Evolutionary conservation across 2,797 vertebrate genomes (phyloP).

Genomic region (Vespertilio murinus): DNA sequence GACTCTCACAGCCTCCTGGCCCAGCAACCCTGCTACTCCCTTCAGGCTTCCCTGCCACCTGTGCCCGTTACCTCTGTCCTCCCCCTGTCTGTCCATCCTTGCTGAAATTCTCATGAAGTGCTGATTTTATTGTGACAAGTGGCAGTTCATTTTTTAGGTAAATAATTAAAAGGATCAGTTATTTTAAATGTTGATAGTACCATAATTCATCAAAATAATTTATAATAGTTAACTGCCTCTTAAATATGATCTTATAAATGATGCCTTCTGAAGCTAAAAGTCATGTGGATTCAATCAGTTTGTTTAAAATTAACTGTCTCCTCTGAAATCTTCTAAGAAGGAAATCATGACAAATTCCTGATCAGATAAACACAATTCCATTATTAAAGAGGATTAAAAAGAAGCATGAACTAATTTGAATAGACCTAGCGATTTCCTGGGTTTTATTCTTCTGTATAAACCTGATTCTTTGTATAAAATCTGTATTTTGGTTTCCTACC

Average conservation of each 20-base stretch:
- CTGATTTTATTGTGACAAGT: constrained; percentile 87
- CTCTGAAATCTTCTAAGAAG: constrained; percentile 63
- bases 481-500: constrained; percentile 46
- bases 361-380: constrained; percentile 68
- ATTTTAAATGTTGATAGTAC: constrained; percentile 79
- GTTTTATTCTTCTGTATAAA: not conserved
- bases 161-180: constrained; percentile 78
- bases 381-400: constrained; percentile 68
- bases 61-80: constrained; percentile 7
- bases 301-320: constrained; percentile 65
- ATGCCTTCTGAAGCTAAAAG: constrained; percentile 52
- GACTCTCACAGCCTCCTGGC: constrained; percentile 33
- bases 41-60: not conserved
- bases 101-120: constrained; percentile 74
- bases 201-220: constrained; percentile 83
- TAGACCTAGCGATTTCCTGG: constrained; percentile 27
- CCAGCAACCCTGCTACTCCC: not conserved
- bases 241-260: constrained; percentile 63
- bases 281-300: constrained; percentile 22
- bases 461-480: constrained; percentile 58
- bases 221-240: constrained; percentile 78
- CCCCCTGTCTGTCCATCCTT: constrained; percentile 22
- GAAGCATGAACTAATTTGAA: constrained; percentile 50
- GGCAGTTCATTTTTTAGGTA: constrained; percentile 55
- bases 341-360: constrained; percentile 70